Base-by-base conservation (phyloP, 2,797 vertebrate species). In the Gila robusta region DNA sequence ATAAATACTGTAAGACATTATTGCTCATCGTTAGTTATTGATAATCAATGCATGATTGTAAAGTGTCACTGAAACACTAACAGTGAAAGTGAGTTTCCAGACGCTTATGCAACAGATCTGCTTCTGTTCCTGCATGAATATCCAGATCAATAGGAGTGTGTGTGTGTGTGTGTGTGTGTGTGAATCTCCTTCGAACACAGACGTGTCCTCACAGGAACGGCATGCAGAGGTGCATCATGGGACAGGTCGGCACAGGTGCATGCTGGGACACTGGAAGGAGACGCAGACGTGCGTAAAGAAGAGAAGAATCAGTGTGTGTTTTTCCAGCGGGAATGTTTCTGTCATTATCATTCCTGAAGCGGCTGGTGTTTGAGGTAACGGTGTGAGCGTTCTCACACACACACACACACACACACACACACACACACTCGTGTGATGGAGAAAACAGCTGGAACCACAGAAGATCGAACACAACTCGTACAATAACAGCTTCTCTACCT, bases 331-430 rank as follows among this genome's bases (percentile, higher is more conserved):
- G 93, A 93, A 95, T 96, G 95, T 95, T 96, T 96, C 94, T 96
- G 93, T 94, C 95, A 96, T 96, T 94, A 96, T 96, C 95, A 96
- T 96, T 96, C 95, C 93, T 95, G 92, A 88, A 95, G 93, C 93
- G 89, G 93, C 93, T 96, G 91, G 94, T 96, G 94, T 95, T 96
- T 95, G 94, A 96, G 95, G 94, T 95, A 92, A 93, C 69, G n/a
- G 12, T 39, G 14, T 4, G 8, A 62, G 76, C 11, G 44, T 47
- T 14, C 44, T 12, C 4, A 35, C 35, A 35, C 35, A 35, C 35
- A 35, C 35, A 35, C 35, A 35, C 35, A 35, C 35, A 35, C 35
- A 35, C 35, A 35, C 35, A 35, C 35, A 35, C 35, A 35, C 9
- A 44, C 39, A 41, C 8, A 39, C 39, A 39, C 39, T 0, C 41